Conservation (phyloP, 2,113 vertebrate species). For the Gallinago media region DNA sequence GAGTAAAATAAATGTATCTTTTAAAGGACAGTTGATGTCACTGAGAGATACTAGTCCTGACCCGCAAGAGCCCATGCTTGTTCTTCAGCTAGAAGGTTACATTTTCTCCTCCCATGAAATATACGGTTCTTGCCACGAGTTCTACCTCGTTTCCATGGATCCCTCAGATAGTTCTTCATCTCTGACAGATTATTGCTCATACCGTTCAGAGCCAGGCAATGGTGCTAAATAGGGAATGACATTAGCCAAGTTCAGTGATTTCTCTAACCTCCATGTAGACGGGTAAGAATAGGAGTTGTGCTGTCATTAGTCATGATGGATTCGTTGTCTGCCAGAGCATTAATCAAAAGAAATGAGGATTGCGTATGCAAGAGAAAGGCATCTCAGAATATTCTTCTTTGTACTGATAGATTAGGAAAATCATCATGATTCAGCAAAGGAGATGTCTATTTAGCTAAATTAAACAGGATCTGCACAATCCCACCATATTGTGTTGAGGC, state of each 20-base stretch:
- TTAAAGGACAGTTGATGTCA: background rate
- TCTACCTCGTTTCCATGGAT: conserved; percentile 50
- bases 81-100: background rate
- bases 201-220: background rate
- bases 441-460: conserved; percentile 25
- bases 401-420: background rate
- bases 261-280: background rate
- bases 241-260: conserved; percentile 48
- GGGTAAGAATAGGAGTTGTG: background rate
- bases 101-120: conserved; percentile 23
- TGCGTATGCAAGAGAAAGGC: background rate
- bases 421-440: background rate
- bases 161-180: conserved; percentile 36
- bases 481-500: background rate
- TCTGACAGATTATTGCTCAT: conserved; percentile 52
- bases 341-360: conserved; percentile 29
- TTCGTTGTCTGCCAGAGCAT: background rate
- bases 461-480: conserved; percentile 11
- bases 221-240: conserved; percentile 42
- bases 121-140: background rate
- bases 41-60: background rate
- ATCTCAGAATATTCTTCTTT: background rate
- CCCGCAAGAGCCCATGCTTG: background rate
- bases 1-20: background rate
- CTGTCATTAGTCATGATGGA: conserved; percentile 36